Conservation (phyloP, 2,113 vertebrate genomes). For the Pollimyrus isidori region DNA sequence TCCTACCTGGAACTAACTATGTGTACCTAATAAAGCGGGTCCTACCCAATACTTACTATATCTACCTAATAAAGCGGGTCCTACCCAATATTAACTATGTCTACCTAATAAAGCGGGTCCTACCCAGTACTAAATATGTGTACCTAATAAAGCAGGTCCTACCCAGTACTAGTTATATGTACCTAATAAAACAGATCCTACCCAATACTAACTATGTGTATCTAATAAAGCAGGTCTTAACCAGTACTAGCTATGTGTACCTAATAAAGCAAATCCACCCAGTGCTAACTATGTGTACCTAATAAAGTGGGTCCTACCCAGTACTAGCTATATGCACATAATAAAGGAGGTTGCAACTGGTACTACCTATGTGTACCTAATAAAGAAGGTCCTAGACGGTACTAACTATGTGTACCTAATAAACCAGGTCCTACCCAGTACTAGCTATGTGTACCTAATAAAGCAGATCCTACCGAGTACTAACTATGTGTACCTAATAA, state of each 20-base stretch:
- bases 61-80: background rate
- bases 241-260: background rate
- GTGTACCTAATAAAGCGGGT: background rate
- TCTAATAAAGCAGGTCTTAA: background rate
- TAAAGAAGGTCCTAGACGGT: accelerated
- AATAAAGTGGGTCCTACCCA: background rate
- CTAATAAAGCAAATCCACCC: background rate
- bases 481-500: background rate
- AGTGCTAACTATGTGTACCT: background rate
- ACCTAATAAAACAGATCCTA: background rate
- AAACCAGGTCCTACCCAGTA: background rate
- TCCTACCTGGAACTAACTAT: background rate
- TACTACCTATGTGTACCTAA: background rate
- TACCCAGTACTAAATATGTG: background rate
- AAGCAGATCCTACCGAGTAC: no score
- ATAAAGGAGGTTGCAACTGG: accelerated
- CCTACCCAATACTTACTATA: background rate
- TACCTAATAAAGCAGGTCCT: background rate
- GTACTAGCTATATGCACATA: background rate
- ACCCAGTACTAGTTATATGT: background rate
- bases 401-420: background rate
- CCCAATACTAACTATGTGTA: background rate
- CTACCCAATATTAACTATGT: no score
- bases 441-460: background rate
- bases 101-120: no score